Base-by-base conservation (phyloP, 2,888 invertebrate genomes). In the Erpobdella octoculata region DNA sequence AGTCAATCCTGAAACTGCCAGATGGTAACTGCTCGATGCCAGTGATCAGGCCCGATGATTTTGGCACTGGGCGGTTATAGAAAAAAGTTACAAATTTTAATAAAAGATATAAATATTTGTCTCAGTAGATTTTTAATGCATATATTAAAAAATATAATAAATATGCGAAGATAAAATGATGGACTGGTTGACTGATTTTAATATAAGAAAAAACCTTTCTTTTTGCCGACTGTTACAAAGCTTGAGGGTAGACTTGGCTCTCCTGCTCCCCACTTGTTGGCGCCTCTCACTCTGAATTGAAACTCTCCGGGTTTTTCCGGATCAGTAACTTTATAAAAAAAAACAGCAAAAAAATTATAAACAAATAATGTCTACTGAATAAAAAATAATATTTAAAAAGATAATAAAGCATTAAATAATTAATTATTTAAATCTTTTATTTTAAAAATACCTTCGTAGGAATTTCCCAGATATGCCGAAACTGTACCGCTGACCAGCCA, bases 221-320 rank as follows among this genome's bases (percentile, higher is more conserved):
- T n/a, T 28, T 62, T 31, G 35, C 35, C 62, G 9, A 62, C 18
- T 28, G 62, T 33, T 5, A 62, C 62, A 31, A 62, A 62, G 33
- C 35, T 31, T n/a, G 62, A 62, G 31, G 62, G 62, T 1, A 62
- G 35, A 35, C 62, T 62, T 6, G 62, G 33, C 5, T 62, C 33
- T 6, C 62, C 62, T 5, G 25, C 33, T 33, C 62, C 62, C 12
- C 8, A 62, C 35, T 31, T 62, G 33, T 62, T 62, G 62, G n/a
- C 62, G 2, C 62, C 62, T 33, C 31, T 33, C 4, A 62, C 62
- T 12, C 62, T 62, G 35, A 62, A 62, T n/a, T 62, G 62, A 21
- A 33, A 35, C 9, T 62, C 62, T 8, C 35, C 35, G 33, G n/a
- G 28, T 35, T 1, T 31, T 33, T 31, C 35, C 3, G 33, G 8